Evolutionary conservation across 2,113 vertebrate genomes (phyloP).

Genomic region (Cricetomys ansorgei): DNA sequence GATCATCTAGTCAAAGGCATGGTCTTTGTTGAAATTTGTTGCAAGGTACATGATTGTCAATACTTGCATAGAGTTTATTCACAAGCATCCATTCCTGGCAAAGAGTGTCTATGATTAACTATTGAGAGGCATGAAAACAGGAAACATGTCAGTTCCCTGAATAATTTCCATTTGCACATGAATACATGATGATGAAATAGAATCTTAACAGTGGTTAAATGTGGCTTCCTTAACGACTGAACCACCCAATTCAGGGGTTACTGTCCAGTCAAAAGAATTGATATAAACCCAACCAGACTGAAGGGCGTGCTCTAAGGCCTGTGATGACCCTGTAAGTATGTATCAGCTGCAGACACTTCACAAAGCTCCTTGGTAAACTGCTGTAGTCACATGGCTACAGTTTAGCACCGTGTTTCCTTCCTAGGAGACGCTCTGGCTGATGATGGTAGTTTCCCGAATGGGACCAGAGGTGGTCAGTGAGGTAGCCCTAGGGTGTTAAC

Average conservation of each 20-base stretch:
- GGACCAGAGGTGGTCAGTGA: conserved; percentile 12
- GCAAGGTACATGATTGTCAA: neutral
- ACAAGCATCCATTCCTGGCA: neutral
- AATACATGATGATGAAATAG: neutral
- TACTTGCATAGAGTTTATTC: neutral
- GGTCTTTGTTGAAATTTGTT: neutral
- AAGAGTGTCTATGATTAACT: neutral
- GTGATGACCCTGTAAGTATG: neutral
- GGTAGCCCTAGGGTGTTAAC: conserved; percentile 23
- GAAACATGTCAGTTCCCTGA: neutral
- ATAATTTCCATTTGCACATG: neutral
- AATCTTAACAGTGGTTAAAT: neutral
- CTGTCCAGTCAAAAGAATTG: neutral
- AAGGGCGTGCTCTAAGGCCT: neutral
- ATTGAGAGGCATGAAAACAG: neutral
- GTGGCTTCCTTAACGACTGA: neutral
- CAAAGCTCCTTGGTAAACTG: neutral
- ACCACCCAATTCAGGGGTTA: neutral
- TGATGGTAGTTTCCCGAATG: conserved; percentile 45
- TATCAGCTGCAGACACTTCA: neutral
- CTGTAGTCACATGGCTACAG: neutral
- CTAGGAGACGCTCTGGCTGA: neutral
- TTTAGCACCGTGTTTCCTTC: conserved; percentile 13
- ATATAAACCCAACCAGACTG: neutral
- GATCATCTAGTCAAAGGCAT: neutral